A percentile compares a stretch with the other conserved stretches of the same genome.
Conservation (phyloP, 2,797 vertebrate species). For the Malacoctenus gilli region DNA sequence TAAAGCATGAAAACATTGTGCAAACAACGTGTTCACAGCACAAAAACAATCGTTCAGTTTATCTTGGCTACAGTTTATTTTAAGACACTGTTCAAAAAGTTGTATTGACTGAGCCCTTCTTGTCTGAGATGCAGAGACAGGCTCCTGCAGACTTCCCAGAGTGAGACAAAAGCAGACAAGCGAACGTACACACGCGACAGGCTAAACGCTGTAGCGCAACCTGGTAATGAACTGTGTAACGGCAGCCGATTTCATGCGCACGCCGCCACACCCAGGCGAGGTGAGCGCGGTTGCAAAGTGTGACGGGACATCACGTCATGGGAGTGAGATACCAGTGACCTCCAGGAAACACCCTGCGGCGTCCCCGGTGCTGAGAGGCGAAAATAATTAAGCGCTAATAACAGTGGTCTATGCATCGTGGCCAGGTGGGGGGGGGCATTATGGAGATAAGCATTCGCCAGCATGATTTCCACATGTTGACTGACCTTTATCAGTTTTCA, state of each 20-base stretch:
- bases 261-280: constrained; percentile 10
- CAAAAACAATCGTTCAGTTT: too few relatives aligned
- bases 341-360: constrained; percentile 26
- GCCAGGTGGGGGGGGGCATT: constrained; percentile 50
- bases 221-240: constrained; percentile 18
- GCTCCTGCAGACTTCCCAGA: too few relatives aligned
- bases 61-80: too few relatives aligned
- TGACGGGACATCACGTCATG: constrained; percentile 31
- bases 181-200: constrained; percentile 7
- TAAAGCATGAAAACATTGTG: too few relatives aligned
- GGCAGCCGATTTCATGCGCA: constrained; percentile 17
- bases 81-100: too few relatives aligned
- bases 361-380: constrained; percentile 30
- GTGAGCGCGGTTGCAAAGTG: constrained; percentile 22
- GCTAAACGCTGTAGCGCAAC: constrained; percentile 23
- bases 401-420: constrained; percentile 34
- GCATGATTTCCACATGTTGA: constrained; percentile 57
- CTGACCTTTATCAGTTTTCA: constrained; percentile 64
- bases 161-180: constrained; percentile 9
- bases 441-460: constrained; percentile 62
- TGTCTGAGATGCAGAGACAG: too few relatives aligned
- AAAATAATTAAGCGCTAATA: constrained; percentile 62
- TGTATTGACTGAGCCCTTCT: too few relatives aligned
- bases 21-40: too few relatives aligned
- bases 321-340: constrained; percentile 30